Conservation (phyloP, 2,888 invertebrate species). For the Agriopis marginaria region DNA sequence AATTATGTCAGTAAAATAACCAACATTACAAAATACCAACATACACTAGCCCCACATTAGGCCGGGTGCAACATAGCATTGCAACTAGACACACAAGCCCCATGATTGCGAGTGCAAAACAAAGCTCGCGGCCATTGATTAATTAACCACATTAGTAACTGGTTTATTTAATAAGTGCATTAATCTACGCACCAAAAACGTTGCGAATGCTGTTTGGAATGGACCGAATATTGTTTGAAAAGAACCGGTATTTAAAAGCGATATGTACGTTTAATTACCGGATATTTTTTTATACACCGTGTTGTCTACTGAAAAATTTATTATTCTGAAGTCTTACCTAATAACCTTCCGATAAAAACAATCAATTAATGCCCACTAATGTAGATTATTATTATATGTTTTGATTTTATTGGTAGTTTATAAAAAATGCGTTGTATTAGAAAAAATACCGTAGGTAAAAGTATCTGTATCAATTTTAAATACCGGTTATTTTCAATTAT, state of each 20-base stretch:
- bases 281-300: background rate
- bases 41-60: conserved; percentile 1
- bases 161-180: conserved; percentile 80
- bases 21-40: conserved; percentile 1
- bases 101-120: conserved; percentile 56
- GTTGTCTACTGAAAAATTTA: background rate
- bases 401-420: too few species aligned
- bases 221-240: conserved; percentile 11
- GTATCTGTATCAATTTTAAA: background rate
- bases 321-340: too few species aligned
- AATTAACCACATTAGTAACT: conserved; percentile 77
- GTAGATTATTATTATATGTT: too few species aligned
- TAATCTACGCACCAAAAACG: conserved; percentile 61
- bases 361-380: too few species aligned
- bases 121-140: conserved; percentile 70
- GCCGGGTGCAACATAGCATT: conserved; percentile 18
- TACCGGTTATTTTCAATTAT: background rate
- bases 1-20: background rate
- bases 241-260: conserved; percentile 7
- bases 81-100: conserved; percentile 45
- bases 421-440: background rate
- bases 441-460: background rate
- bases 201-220: conserved; percentile 1
- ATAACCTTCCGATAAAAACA: too few species aligned
- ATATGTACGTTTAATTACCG: background rate